These are phyloP conservation scores for Eupeodes luniger DNA, from an alignment of 2,888 invertebrate species.

Conservation along the genomic window DNA sequence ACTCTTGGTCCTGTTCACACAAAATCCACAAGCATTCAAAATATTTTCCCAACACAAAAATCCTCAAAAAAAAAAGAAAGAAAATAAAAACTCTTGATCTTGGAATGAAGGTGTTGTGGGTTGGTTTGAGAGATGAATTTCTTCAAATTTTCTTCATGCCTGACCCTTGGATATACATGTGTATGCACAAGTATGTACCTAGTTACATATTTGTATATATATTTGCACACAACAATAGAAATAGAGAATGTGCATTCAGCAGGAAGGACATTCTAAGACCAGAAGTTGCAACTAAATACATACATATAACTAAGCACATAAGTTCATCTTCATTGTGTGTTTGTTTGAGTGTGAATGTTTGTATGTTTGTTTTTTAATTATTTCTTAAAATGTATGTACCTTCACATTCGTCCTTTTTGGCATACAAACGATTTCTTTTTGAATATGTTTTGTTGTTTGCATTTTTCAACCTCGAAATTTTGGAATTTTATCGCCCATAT, in stretches of 20 bases:
- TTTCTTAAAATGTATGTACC: not conserved
- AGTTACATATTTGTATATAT: no score
- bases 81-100: not conserved
- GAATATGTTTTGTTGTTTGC: not conserved
- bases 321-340: no score
- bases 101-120: not conserved
- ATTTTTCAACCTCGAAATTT: slow-evolving; percentile 11
- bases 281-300: not conserved
- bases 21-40: slow-evolving; percentile 23
- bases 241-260: not conserved
- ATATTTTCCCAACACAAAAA: not conserved
- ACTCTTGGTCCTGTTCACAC: not conserved
- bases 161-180: not conserved
- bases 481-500: slow-evolving; percentile 18
- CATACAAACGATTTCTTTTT: not conserved
- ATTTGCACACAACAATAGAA: not conserved
- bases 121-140: not conserved
- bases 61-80: not conserved
- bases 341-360: not conserved
- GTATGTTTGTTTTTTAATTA: not conserved
- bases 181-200: no score
- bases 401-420: slow-evolving; percentile 19
- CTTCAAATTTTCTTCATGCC: slow-evolving; percentile 23
- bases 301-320: no score
- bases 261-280: slow-evolving; percentile 8